A percentile compares a stretch with the other conserved stretches of the same genome.
These are phyloP conservation scores for Steinernema carpocapsae DNA, from an alignment of 2,888 invertebrate species.

Conservation along the genomic window DNA sequence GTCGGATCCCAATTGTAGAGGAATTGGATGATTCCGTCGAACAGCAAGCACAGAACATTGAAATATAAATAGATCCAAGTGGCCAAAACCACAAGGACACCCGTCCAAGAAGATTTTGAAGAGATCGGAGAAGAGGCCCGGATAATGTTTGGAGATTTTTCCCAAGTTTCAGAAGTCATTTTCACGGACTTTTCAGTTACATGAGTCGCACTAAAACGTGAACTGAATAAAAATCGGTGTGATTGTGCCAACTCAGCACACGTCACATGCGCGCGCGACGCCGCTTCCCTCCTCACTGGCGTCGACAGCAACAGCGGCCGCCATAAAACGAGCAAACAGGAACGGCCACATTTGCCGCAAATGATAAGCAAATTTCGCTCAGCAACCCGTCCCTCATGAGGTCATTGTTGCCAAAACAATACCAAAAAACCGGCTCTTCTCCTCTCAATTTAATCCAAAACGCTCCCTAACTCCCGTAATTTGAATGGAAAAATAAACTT, in stretches of 20 bases:
- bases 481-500: conserved; percentile 8
- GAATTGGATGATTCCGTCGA: conserved; percentile 60
- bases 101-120: conserved; percentile 40
- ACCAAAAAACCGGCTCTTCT: too few species aligned
- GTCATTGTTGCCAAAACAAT: too few species aligned
- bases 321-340: not conserved
- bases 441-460: too few species aligned
- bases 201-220: conserved; percentile 35
- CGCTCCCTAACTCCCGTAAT: too few species aligned
- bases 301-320: not conserved
- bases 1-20: conserved; percentile 41
- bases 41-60: conserved; percentile 54
- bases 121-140: conserved; percentile 45
- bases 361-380: too few species aligned
- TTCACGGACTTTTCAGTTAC: conserved; percentile 27
- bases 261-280: conserved; percentile 29
- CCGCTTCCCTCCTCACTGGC: conserved; percentile 8
- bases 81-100: conserved; percentile 47
- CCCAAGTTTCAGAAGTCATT: conserved; percentile 61
- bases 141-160: conserved; percentile 50
- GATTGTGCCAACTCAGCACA: conserved; percentile 33
- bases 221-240: conserved; percentile 5
- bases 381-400: too few species aligned
- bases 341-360: too few species aligned
- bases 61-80: conserved; percentile 63